Percentiles rank a stretch among this genome's conserved stretches.
Conservation (phyloP, 2,888 invertebrate genomes). For the Ennomos erosarius region DNA sequence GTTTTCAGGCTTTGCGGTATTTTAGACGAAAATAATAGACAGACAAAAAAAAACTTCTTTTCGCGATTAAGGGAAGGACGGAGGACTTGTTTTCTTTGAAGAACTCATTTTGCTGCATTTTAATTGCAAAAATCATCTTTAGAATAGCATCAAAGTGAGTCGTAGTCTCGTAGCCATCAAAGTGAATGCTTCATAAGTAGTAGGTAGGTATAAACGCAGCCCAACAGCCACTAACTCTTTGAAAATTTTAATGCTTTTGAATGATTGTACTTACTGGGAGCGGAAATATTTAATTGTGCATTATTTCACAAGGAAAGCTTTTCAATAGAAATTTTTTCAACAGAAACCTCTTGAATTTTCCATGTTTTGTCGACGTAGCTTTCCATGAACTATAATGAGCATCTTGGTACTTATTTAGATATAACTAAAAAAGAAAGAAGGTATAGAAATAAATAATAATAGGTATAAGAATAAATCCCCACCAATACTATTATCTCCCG, state of each 20-base stretch:
- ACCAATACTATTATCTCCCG: too few relatives aligned
- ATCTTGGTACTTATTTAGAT: too few relatives aligned
- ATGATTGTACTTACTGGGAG: constrained; percentile 55
- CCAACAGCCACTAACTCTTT: constrained; percentile 31
- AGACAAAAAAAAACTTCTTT: too few relatives aligned
- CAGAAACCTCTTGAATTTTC: neutral
- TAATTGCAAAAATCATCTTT: neutral
- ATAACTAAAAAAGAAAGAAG: too few relatives aligned
- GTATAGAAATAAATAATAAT: too few relatives aligned
- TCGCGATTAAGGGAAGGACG: too few relatives aligned
- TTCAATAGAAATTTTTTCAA: constrained; percentile 32
- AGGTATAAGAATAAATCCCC: too few relatives aligned
- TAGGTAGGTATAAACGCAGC: neutral
- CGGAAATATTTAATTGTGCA: constrained; percentile 77
- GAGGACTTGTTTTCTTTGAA: too few relatives aligned
- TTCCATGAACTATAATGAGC: too few relatives aligned
- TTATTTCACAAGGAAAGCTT: constrained; percentile 49
- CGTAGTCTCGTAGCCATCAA: neutral
- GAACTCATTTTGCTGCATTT: neutral
- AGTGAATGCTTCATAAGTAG: neutral
- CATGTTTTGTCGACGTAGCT: constrained; percentile 39
- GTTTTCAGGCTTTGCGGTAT: too few relatives aligned
- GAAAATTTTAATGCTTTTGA: constrained; percentile 39
- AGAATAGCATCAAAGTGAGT: too few relatives aligned
- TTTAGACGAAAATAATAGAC: too few relatives aligned